Conservation (phyloP, 2,888 invertebrate genomes). For the Trichogramma evanescens region DNA sequence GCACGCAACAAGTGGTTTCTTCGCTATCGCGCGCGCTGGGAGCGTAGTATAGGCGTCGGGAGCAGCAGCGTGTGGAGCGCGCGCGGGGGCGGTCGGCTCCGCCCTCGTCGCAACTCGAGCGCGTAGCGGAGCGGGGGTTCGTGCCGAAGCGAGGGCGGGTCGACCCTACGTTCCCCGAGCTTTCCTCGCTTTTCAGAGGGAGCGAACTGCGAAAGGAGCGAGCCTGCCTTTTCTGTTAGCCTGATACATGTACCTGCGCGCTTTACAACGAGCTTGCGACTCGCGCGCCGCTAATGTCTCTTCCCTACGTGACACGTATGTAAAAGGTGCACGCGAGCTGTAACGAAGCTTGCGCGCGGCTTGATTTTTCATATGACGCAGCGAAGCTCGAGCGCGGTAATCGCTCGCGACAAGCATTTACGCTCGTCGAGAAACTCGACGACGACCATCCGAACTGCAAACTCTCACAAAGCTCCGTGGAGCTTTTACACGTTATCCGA, state of each 20-base stretch:
- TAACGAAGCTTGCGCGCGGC: background rate
- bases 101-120: conserved; percentile 30
- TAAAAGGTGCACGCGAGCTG: background rate
- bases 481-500: too few relatives aligned
- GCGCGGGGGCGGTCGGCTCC: conserved; percentile 28
- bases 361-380: too few relatives aligned
- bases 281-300: background rate
- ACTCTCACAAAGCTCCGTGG: too few relatives aligned
- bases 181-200: conserved; percentile 26
- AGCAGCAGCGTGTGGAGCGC: conserved; percentile 10
- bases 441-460: too few relatives aligned
- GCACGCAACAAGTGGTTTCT: background rate
- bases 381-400: too few relatives aligned
- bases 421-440: too few relatives aligned
- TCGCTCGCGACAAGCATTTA: too few relatives aligned
- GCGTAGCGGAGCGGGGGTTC: conserved; percentile 36
- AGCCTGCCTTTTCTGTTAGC: conserved; percentile 44
- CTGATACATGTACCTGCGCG: conserved; percentile 24
- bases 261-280: background rate
- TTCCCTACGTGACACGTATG: background rate
- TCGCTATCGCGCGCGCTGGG: background rate
- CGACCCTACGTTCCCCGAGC: conserved; percentile 21
- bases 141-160: conserved; percentile 25
- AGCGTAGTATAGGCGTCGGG: background rate
- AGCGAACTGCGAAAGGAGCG: conserved; percentile 16